Evolutionary conservation across 1,140 invertebrate species (phyloP).

Genomic region (Tetranychus urticae): DNA sequence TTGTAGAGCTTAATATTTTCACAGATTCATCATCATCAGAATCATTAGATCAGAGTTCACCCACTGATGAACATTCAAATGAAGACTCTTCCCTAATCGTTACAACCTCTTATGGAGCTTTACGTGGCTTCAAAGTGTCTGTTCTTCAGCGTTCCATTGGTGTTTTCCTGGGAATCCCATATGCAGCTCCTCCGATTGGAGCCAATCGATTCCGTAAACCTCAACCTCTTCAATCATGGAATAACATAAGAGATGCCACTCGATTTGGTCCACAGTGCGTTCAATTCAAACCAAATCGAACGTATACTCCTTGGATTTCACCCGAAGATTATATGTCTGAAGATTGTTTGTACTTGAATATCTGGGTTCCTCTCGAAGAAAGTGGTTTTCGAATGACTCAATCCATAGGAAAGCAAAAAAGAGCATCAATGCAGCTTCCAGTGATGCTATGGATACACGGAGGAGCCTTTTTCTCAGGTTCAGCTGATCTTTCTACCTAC

Average conservation of each 20-base stretch:
- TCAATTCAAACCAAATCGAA: slow-evolving; percentile 11
- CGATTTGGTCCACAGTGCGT: slow-evolving; percentile 12
- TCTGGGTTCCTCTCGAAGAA: slow-evolving; percentile 37
- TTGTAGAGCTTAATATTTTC: background rate
- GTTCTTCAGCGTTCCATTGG: background rate
- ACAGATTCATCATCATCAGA: background rate
- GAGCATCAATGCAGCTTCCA: slow-evolving; percentile 21
- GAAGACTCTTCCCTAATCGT: background rate
- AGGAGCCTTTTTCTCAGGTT: slow-evolving; percentile 83
- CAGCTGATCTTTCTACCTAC: slow-evolving; percentile 17
- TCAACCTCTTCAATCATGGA: slow-evolving; percentile 12
- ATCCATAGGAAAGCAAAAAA: background rate
- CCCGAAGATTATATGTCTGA: slow-evolving; percentile 27
- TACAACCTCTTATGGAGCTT: background rate
- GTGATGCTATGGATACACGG: slow-evolving; percentile 94
- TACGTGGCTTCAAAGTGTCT: background rate
- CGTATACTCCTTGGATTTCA: slow-evolving; percentile 1
- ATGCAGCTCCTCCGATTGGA: slow-evolving; percentile 16
- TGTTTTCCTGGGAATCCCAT: slow-evolving; percentile 15
- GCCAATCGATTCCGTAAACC: slow-evolving; percentile 12
- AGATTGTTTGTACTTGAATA: slow-evolving; percentile 90
- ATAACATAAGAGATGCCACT: slow-evolving; percentile 10
- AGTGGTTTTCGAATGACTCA: slow-evolving; percentile 27
- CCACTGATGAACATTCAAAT: background rate
- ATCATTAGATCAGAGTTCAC: background rate